phyloP scores from a whole-genome alignment of 2,888 invertebrate genomes.

The Pogonocherus hispidulus region DNA sequence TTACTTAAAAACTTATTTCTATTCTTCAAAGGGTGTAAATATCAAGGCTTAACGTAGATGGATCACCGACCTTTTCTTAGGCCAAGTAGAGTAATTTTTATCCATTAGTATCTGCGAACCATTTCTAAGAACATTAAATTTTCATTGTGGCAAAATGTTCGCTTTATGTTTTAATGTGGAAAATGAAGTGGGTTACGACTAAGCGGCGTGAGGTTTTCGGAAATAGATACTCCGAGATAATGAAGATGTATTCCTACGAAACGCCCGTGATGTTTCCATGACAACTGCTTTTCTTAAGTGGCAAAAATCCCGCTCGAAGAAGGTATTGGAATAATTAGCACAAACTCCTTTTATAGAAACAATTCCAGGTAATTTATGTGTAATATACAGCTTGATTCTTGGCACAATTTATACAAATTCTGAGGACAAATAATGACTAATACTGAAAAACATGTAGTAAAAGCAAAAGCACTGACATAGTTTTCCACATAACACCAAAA shows the following conservation, averaged over 20 bases:
- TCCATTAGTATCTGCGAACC: conserved; percentile 17
- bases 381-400: too few species aligned
- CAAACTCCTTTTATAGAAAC: too few species aligned
- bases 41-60: neutral
- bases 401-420: too few species aligned
- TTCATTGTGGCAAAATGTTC: conserved; percentile 19
- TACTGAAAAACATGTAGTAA: too few species aligned
- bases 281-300: neutral
- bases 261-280: neutral
- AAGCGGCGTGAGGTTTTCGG: conserved; percentile 1
- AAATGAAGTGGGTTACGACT: conserved; percentile 6
- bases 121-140: conserved; percentile 17
- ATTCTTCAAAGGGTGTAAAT: conserved; percentile 10
- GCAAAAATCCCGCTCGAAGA: too few species aligned
- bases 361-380: too few species aligned
- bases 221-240: neutral
- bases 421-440: too few species aligned
- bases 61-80: neutral
- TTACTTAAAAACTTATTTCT: conserved; percentile 9
- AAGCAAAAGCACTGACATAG: too few species aligned
- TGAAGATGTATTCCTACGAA: neutral
- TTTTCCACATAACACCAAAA: too few species aligned
- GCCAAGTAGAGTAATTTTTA: conserved; percentile 17
- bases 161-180: conserved; percentile 14
- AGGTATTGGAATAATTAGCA: too few species aligned